These are phyloP conservation scores for Sarcophilus harrisii DNA, from an alignment of 2,797 vertebrate genomes.

Conservation along the genomic window DNA sequence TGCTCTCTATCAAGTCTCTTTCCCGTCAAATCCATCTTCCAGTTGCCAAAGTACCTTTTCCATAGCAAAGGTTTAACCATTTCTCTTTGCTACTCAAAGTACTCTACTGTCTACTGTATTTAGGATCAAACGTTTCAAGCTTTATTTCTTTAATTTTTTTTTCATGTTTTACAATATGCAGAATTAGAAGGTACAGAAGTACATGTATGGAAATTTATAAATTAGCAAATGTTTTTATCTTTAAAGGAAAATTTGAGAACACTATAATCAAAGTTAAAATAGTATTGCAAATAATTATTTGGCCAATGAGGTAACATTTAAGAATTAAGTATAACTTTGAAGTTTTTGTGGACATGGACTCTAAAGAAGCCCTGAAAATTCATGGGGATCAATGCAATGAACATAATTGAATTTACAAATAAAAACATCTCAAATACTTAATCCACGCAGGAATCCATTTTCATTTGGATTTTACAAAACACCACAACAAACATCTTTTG, in stretches of 20 bases:
- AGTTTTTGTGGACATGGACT: background rate
- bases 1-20: background rate
- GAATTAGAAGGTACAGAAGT: background rate
- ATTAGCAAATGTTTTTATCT: background rate
- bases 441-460: background rate
- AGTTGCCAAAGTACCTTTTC: background rate
- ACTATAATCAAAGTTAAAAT: background rate
- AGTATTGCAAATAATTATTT: background rate
- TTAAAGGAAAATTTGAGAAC: background rate
- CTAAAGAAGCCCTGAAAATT: background rate
- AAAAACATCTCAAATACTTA: background rate
- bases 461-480: background rate
- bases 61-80: background rate
- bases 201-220: background rate
- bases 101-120: background rate
- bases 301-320: background rate
- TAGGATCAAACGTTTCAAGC: background rate
- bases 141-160: background rate
- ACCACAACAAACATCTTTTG: background rate
- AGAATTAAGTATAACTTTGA: background rate
- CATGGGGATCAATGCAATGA: background rate
- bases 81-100: background rate
- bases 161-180: background rate
- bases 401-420: background rate
- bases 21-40: background rate